These are phyloP conservation scores for Napeogenes sylphis DNA, from an alignment of 2,888 invertebrate species.

Conservation along the genomic window DNA sequence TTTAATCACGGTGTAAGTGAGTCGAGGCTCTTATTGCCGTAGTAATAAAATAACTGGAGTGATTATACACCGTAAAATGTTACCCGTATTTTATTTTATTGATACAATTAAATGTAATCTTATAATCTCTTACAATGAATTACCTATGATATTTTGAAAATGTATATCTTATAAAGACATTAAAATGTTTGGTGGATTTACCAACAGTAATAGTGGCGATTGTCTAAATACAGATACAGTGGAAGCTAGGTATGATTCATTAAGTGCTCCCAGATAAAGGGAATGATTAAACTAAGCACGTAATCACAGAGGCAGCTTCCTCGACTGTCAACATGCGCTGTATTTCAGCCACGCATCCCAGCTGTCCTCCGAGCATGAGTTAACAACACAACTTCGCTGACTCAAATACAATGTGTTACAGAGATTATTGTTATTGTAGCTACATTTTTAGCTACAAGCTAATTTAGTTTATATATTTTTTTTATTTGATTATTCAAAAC, in stretches of 20 bases:
- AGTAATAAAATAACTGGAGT: constrained; percentile 38
- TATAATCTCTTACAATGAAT: too few relatives aligned
- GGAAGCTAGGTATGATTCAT: constrained; percentile 20
- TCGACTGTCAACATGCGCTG: constrained; percentile 50
- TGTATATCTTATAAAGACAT: too few relatives aligned
- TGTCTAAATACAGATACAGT: neutral
- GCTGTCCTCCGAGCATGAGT: constrained; percentile 46
- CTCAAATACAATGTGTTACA: neutral
- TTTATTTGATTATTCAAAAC: too few relatives aligned
- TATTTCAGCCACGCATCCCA: constrained; percentile 59
- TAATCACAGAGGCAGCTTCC: constrained; percentile 60
- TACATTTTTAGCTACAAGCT: too few relatives aligned
- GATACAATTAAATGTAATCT: constrained; percentile 5
- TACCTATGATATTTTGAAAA: too few relatives aligned
- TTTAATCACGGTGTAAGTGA: constrained; percentile 68
- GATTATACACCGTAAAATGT: constrained; percentile 47
- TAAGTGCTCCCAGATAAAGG: constrained; percentile 47
- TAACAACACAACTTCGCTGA: constrained; percentile 12
- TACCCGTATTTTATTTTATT: constrained; percentile 46
- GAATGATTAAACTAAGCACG: constrained; percentile 64
- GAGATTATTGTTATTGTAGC: too few relatives aligned
- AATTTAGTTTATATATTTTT: too few relatives aligned
- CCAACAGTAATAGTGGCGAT: too few relatives aligned
- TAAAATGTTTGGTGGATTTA: too few relatives aligned
- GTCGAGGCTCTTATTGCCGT: constrained; percentile 54